Base-by-base conservation (phyloP, 2,888 invertebrate genomes). In the Rhamphomyia laevipes region DNA sequence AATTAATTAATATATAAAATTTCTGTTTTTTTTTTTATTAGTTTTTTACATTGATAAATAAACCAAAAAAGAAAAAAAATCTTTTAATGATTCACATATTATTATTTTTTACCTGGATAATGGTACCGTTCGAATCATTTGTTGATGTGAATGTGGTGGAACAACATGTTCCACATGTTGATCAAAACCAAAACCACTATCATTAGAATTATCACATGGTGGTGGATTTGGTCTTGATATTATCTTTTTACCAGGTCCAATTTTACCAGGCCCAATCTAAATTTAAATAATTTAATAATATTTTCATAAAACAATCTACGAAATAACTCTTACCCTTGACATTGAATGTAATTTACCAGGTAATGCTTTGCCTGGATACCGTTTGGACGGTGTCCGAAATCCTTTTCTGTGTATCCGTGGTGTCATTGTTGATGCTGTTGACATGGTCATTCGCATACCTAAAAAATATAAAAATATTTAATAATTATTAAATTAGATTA, bases 111-210 rank as follows among this genome's bases (percentile, higher is more conserved):
- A 69, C 68, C 68, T 68, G 59, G 68, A 66, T 53, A 61, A 57
- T 47, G 68, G 66, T 60, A 68, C 63, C n/a, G 67, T 65, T 50
- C 68, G 63, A 47, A 67, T 68, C 58, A 67, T 59, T 56, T 67
- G 65, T 56, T 64, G 66, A 45, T 62, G 63, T 42, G 62, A 60
- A 30, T 46, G 41, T 35, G 42, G 47, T 15, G n/a, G n/a, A n/a
- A n/a, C n/a, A n/a, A 78, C 71, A 50, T 74, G 70, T 60, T 81
- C 79, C 57, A 77, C 74, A 59, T 82, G 80, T 59, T 84, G 82
- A 66, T 90, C 90, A 56, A 85, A 85, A 51, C 89, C 90, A 58
- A 90, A 77, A 30, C 90, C 90, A 57, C 90, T 90, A 71, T 91
- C 91, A 73, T 88, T 89, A 54, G 89, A 90, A 71, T 86, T 89